Conservation (phyloP, 2,888 invertebrate species). For the Zootermopsis nevadensis region DNA sequence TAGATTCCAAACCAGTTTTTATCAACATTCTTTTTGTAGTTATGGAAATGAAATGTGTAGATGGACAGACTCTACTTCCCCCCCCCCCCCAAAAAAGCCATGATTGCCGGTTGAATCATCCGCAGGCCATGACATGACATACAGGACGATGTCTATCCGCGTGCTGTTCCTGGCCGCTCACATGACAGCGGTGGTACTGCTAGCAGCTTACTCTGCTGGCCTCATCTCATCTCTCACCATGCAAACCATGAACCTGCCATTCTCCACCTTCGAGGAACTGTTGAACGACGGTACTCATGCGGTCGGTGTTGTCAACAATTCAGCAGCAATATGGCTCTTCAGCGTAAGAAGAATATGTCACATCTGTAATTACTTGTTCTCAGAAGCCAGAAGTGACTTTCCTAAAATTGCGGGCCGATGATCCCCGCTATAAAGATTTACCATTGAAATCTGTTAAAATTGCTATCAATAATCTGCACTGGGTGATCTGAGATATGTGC, state of each 20-base stretch:
- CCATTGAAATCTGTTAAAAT: no score
- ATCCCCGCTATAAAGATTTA: no score
- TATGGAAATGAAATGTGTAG: no score
- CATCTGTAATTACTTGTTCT: no score
- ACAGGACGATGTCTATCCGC: not conserved
- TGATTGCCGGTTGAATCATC: no score
- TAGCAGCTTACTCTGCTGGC: constrained; percentile 40
- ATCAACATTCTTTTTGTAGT: no score
- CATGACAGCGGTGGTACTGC: constrained; percentile 15
- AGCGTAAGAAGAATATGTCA: constrained; percentile 11
- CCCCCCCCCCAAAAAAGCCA: not conserved
- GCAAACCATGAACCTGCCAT: constrained; percentile 14
- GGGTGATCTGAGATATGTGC: no score
- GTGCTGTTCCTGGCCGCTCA: constrained; percentile 11
- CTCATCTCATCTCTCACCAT: constrained; percentile 40
- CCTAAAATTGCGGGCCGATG: no score
- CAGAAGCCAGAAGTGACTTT: no score
- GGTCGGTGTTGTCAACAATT: constrained; percentile 28
- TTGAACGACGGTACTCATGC: constrained; percentile 10
- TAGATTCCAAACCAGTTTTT: no score
- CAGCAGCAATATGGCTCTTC: constrained; percentile 20
- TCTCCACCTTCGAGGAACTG: constrained; percentile 36
- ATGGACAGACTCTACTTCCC: no score
- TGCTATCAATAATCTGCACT: no score
- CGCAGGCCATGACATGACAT: not conserved